Evolutionary conservation across 2,797 vertebrate genomes (phyloP).

Genomic region (Pipistrellus pygmaeus): DNA sequence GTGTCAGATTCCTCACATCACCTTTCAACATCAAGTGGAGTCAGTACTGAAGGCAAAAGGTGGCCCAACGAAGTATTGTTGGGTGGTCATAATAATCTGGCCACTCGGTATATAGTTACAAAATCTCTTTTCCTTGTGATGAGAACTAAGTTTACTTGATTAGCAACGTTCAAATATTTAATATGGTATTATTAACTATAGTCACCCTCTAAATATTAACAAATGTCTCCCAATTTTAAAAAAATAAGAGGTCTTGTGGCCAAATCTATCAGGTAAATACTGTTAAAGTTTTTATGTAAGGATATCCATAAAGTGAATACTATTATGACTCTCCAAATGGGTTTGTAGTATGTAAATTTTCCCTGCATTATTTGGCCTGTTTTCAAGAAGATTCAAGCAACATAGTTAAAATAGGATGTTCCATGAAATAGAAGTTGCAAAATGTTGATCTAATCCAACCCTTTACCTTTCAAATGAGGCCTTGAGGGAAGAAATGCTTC

Average conservation of each 20-base stretch:
- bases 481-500: background rate
- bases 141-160: background rate
- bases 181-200: background rate
- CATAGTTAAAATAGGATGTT: background rate
- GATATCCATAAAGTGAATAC: background rate
- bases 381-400: constrained; percentile 41
- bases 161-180: background rate
- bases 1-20: too few relatives aligned
- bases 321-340: background rate
- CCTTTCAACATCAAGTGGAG: too few relatives aligned
- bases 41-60: too few relatives aligned
- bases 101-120: background rate
- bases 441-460: background rate
- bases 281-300: background rate
- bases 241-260: background rate
- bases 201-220: background rate
- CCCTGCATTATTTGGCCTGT: background rate
- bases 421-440: background rate
- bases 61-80: too few relatives aligned
- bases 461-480: background rate
- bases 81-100: too few relatives aligned
- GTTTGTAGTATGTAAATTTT: background rate
- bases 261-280: background rate
- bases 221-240: background rate
- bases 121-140: background rate